Evolutionary conservation across 2,113 vertebrate species (phyloP), one percentile per base, ranked within the genome.

Genomic region (Coryphaenoides rupestris): DNA sequence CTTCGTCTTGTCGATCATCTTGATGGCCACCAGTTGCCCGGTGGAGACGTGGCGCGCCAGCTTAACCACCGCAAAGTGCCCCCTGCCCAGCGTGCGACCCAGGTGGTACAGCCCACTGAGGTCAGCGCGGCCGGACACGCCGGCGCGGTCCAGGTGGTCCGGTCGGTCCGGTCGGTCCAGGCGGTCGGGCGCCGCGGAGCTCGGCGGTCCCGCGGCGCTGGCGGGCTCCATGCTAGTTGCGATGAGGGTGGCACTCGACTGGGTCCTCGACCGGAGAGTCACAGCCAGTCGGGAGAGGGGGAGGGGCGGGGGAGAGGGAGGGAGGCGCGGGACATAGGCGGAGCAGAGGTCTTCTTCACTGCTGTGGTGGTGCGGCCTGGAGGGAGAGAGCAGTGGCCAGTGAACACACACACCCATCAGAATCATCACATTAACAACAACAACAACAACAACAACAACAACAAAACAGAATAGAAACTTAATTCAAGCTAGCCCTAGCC

Each of bases 1-100:
- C 72, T 94, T 94, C 50, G 89, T 92, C 87, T 95, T 95, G 80
- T 95, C 93, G 13, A 95, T 95, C 82, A 94, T 93, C 84, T 95
- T 95, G 70, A 95, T 87, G 0, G 94, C 94, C 72, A 95, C 93
- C 10, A 91, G 86, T 73, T 94, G 91, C 16, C 93, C 90, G 0
- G 94, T 93, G 88, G 89, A 91, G 68, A 95, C 87, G 0, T 95
- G 92, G 5, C 93, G 91, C 0, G 91, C 94, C 76, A 94, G 87
- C 73, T 93, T 93, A 70, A 95, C 94, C 75, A 94, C 92, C 0
- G 93, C 94, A 0, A 93, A 95, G 86, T 94, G 94, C 0, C 94
- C 94, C 75, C 93, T 89, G 58, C 94, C 94, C 82, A 95, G 77
- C 0, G 93, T 94, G 58, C 92, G 91, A 60, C 93, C 93, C 84